phyloP scores from a whole-genome alignment of 2,797 vertebrate species.

The Fistularia tabacaria region DNA sequence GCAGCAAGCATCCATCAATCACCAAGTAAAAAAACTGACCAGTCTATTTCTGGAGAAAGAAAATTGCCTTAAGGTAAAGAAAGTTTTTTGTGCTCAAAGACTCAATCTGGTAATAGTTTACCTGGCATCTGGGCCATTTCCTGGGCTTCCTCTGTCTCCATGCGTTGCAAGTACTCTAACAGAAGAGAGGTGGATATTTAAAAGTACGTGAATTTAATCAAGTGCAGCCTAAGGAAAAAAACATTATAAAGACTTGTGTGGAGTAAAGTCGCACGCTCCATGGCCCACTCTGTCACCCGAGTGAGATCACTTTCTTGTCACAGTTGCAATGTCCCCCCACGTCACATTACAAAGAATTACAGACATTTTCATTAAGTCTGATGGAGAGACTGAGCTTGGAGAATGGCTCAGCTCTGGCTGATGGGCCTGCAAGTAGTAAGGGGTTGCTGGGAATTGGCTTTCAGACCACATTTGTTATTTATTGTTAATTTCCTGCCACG shows the following conservation, averaged over 20 bases:
- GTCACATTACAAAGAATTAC: constrained; percentile 96
- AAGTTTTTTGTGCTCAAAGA: constrained; percentile 35
- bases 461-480: constrained; percentile 99
- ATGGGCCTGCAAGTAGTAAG: constrained; percentile 26
- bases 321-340: constrained; percentile 84
- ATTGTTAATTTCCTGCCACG: constrained; percentile 99
- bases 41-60: constrained; percentile 37
- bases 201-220: constrained; percentile 79
- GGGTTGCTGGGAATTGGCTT: constrained; percentile 57
- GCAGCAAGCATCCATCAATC: constrained; percentile 53
- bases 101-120: constrained; percentile 69
- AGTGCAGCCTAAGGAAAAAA: constrained; percentile 77
- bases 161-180: constrained; percentile 89
- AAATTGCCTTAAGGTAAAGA: constrained; percentile 23
- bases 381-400: constrained; percentile 58
- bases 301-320: constrained; percentile 80
- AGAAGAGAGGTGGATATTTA: constrained; percentile 58
- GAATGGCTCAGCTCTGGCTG: constrained; percentile 39
- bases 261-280: constrained; percentile 69
- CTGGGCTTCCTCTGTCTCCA: constrained; percentile 96
- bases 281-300: constrained; percentile 69
- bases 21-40: constrained; percentile 13
- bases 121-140: constrained; percentile 98
- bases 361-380: constrained; percentile 87
- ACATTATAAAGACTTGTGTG: constrained; percentile 69